A percentile compares a stretch with the other conserved stretches of the same genome.
These are phyloP conservation scores for Agrotis exclamationis DNA, from an alignment of 2,888 invertebrate genomes.

Conservation along the genomic window DNA sequence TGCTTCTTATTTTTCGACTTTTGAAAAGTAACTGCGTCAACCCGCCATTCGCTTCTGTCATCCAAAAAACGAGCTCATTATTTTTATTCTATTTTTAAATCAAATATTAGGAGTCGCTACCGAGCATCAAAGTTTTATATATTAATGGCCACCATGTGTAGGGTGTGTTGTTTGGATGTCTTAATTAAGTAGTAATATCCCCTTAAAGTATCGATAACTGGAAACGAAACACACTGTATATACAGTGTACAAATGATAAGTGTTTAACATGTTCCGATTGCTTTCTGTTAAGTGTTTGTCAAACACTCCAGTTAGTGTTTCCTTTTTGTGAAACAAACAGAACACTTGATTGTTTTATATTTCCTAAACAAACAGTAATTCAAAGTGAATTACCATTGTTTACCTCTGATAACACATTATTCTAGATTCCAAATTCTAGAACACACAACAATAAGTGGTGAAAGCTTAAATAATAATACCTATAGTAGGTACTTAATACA, in stretches of 20 bases:
- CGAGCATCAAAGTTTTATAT: no score
- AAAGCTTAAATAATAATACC: conserved; percentile 67
- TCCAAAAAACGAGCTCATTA: no score
- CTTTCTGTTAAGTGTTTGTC: conserved; percentile 27
- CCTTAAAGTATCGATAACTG: no score
- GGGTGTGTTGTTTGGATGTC: no score
- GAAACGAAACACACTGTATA: no score
- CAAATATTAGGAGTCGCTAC: no score
- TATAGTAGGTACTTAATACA: conserved; percentile 39
- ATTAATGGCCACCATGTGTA: no score
- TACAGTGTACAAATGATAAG: conserved; percentile 1
- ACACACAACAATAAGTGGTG: conserved; percentile 54
- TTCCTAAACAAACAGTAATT: conserved; percentile 37
- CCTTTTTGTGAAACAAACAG: conserved; percentile 26
- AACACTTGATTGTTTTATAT: conserved; percentile 21
- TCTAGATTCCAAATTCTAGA: conserved; percentile 12
- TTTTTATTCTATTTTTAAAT: no score
- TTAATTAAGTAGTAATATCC: no score
- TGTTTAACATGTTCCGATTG: conserved; percentile 26
- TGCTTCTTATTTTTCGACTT: no score
- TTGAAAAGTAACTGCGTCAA: no score
- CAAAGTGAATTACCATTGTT: conserved; percentile 35
- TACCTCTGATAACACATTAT: conserved; percentile 27
- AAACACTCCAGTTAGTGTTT: conserved; percentile 31
- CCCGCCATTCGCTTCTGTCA: no score